A percentile compares a stretch with the other conserved stretches of the same genome.
These are phyloP conservation scores for Hiodon tergisus DNA, from an alignment of 2,113 vertebrate species.

Conservation along the genomic window DNA sequence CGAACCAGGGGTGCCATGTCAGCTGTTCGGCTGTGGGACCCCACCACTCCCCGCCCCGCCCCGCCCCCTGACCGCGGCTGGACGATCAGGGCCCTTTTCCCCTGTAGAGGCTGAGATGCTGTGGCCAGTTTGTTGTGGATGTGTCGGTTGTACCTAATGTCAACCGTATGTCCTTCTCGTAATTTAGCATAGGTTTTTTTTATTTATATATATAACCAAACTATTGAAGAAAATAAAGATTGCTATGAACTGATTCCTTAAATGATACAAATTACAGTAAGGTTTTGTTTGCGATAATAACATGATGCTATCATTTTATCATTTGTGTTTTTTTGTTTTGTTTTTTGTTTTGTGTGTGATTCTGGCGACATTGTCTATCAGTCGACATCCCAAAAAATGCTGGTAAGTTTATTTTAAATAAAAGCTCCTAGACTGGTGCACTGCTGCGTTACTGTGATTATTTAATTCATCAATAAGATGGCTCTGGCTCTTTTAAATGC, in stretches of 20 bases:
- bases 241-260: background rate
- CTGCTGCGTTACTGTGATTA: slow-evolving; percentile 50
- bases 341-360: slow-evolving; percentile 58
- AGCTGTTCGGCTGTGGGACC: background rate
- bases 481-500: slow-evolving; percentile 62
- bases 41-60: background rate
- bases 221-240: background rate
- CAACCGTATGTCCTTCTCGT: background rate
- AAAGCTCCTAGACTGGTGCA: slow-evolving; percentile 64
- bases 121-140: background rate
- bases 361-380: slow-evolving; percentile 73
- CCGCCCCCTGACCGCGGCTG: background rate
- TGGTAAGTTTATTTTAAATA: slow-evolving; percentile 70
- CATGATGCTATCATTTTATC: slow-evolving; percentile 59
- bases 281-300: slow-evolving; percentile 43
- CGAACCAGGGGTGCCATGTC: too few species aligned
- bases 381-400: slow-evolving; percentile 77
- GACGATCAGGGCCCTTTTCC: background rate
- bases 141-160: background rate
- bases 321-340: slow-evolving; percentile 60
- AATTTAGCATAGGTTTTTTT: background rate
- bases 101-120: background rate
- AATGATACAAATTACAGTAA: background rate
- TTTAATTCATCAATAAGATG: slow-evolving; percentile 54
- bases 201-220: background rate